phyloP scores from a whole-genome alignment of 2,888 invertebrate genomes.

The Nesidiocoris tenuis region DNA sequence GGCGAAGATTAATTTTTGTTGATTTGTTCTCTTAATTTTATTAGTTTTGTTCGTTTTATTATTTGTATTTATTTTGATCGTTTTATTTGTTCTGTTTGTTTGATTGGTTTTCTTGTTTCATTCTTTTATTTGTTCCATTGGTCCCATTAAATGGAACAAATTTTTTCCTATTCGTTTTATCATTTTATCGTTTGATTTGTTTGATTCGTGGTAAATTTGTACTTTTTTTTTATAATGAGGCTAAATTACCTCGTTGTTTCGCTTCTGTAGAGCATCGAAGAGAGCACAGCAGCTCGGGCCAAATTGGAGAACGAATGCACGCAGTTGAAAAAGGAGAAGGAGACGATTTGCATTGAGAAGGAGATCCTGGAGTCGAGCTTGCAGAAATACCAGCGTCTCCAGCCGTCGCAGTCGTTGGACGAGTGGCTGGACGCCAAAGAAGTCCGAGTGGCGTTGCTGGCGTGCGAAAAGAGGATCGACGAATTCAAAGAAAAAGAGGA shows the following conservation, averaged over 20 bases:
- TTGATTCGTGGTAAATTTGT: too few species aligned
- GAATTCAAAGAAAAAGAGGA: conserved; percentile 9
- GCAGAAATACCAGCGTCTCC: conserved; percentile 45
- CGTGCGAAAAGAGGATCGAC: conserved; percentile 36
- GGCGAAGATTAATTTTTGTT: neutral
- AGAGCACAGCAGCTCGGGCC: conserved; percentile 30
- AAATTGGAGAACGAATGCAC: conserved; percentile 43
- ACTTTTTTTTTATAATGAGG: too few species aligned
- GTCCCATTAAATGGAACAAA: too few species aligned
- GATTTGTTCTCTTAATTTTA: neutral
- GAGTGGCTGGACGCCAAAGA: conserved; percentile 44
- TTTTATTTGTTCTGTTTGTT: too few species aligned
- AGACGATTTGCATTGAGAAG: conserved; percentile 31
- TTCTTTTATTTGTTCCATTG: too few species aligned
- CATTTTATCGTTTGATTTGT: too few species aligned
- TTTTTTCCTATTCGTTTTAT: too few species aligned
- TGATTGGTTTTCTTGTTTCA: too few species aligned
- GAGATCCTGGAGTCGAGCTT: conserved; percentile 42
- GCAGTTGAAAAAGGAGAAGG: conserved; percentile 38
- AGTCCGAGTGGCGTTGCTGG: conserved; percentile 31
- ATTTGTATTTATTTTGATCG: neutral
- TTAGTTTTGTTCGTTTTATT: neutral
- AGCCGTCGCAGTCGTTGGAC: conserved; percentile 36
- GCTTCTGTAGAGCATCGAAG: conserved; percentile 45
- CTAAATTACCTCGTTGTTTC: too few species aligned